phyloP scores from a whole-genome alignment of 1,140 invertebrate genomes.

The Formica selysi region DNA sequence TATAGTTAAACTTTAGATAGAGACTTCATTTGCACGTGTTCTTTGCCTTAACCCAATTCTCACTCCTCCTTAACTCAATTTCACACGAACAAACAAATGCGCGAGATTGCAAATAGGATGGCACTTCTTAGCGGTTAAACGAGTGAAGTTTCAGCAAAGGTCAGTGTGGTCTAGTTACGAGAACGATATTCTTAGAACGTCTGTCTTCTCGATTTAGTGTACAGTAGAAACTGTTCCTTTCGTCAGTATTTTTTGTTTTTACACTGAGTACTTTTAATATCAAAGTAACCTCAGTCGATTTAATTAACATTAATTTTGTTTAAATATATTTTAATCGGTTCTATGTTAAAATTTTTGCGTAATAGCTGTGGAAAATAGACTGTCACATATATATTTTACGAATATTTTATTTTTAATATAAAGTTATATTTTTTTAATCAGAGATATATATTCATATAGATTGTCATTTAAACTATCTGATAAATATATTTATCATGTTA shows the following conservation, averaged over 20 bases:
- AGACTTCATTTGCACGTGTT: not conserved
- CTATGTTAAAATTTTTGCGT: not conserved
- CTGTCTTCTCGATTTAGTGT: slow-evolving; percentile 59
- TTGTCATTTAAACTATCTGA: not conserved
- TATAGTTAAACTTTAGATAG: not conserved
- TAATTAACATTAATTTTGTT: not conserved
- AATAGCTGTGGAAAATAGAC: not conserved
- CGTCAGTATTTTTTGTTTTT: not conserved
- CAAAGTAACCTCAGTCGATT: not conserved
- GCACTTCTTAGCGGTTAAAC: slow-evolving; percentile 26
- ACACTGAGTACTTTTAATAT: not conserved
- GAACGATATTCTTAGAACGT: slow-evolving; percentile 77
- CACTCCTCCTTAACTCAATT: not conserved
- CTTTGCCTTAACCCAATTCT: slow-evolving; percentile 24
- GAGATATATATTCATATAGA: not conserved
- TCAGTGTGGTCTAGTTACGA: slow-evolving; percentile 74
- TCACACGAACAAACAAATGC: not conserved
- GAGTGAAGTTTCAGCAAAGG: slow-evolving; percentile 70
- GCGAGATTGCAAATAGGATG: slow-evolving; percentile 29
- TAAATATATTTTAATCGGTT: slow-evolving; percentile 15
- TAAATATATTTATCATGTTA: not conserved
- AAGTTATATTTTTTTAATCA: not conserved
- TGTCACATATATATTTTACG: not conserved
- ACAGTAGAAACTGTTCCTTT: not conserved
- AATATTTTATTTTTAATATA: no score